These are phyloP conservation scores for Zoanthus solanderi DNA, from an alignment of 92 coral and sea anemone genomes.

Conservation along the genomic window DNA sequence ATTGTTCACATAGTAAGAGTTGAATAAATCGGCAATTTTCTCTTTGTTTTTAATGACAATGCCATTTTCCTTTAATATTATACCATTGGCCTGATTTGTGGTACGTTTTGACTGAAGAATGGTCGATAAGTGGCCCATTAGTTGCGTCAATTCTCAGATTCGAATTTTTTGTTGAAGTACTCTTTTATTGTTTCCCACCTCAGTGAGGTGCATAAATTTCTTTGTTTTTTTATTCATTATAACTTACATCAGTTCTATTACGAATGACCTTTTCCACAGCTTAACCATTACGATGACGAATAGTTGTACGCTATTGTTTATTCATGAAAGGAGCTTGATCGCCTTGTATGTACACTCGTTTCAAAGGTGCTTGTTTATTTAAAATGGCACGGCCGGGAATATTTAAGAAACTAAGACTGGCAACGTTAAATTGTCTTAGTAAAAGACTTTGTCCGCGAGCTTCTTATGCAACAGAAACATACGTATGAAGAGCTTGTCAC, in stretches of 20 bases:
- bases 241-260: conserved; percentile 39
- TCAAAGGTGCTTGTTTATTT: conserved; percentile 60
- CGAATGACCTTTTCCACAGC: conserved; percentile 40
- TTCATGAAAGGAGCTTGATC: conserved; percentile 59
- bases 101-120: conserved; percentile 38
- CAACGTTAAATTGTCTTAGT: no score
- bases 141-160: conserved; percentile 15
- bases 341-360: conserved; percentile 45
- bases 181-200: conserved; percentile 37
- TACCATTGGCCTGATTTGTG: conserved; percentile 32
- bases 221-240: conserved; percentile 31
- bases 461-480: no score
- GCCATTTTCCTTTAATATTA: conserved; percentile 29
- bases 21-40: conserved; percentile 19
- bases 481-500: no score
- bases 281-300: conserved; percentile 37
- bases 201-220: conserved; percentile 23
- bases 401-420: no score
- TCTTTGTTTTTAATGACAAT: background rate
- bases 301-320: conserved; percentile 51
- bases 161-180: conserved; percentile 27
- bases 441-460: no score
- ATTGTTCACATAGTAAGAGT: conserved; percentile 10
- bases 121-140: conserved; percentile 35
- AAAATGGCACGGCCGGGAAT: background rate